Percentiles rank a stretch among this genome's conserved stretches.
Conservation (phyloP, 2,797 vertebrate genomes). For the Danio choprae region DNA sequence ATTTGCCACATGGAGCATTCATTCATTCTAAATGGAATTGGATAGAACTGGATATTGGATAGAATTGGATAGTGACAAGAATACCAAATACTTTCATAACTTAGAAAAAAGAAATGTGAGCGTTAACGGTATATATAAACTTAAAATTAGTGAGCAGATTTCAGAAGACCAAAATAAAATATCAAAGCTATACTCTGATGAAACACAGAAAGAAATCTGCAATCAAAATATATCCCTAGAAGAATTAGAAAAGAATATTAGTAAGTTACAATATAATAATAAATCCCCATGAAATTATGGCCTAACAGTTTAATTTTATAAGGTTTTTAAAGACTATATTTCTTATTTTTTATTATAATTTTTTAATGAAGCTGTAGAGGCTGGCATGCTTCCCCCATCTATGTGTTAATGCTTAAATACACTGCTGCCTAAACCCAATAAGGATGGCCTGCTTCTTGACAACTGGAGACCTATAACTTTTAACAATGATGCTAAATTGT, state of each 20-base stretch:
- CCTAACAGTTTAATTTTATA: too few relatives aligned
- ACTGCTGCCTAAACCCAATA: neutral
- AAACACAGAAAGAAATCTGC: too few relatives aligned
- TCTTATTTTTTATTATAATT: too few relatives aligned
- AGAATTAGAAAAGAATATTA: too few relatives aligned
- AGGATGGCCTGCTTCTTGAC: neutral
- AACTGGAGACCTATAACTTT: neutral
- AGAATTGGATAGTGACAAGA: constrained; percentile 10
- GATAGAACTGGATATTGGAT: too few relatives aligned
- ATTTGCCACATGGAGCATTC: neutral
- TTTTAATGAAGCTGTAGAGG: too few relatives aligned
- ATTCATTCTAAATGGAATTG: neutral
- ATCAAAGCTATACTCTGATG: neutral
- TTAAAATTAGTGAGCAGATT: constrained; percentile 2
- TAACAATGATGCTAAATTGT: neutral
- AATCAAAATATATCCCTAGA: too few relatives aligned
- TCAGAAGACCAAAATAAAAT: too few relatives aligned
- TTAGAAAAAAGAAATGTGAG: constrained; percentile 6
- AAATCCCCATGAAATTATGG: too few relatives aligned
- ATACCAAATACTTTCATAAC: neutral
- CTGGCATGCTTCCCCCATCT: neutral
- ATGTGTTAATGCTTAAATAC: neutral
- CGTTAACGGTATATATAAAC: too few relatives aligned
- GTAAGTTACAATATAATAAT: too few relatives aligned
- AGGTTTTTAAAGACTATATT: too few relatives aligned